Conservation (phyloP, 1,140 invertebrate genomes). For the Belonocnema kinseyi region DNA sequence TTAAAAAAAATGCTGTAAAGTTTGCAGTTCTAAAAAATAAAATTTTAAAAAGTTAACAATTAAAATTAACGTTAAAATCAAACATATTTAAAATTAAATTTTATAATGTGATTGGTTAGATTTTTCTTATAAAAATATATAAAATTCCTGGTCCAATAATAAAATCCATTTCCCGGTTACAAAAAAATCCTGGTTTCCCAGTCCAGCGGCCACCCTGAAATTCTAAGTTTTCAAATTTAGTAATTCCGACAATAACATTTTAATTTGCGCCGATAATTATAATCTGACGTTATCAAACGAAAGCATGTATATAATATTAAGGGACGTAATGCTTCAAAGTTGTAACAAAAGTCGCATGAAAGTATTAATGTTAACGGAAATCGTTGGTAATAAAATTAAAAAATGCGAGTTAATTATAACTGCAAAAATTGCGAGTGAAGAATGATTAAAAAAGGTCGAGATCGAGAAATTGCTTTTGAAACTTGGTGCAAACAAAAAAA, state of each 20-base stretch:
- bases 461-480: conserved; percentile 67
- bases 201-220: no score
- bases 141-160: no score
- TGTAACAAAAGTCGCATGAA: conserved; percentile 13
- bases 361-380: conserved; percentile 22
- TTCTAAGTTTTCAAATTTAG: background rate
- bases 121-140: no score
- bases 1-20: no score
- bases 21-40: no score
- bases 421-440: background rate
- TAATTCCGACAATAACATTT: conserved; percentile 1
- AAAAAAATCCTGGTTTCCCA: no score
- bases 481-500: conserved; percentile 57
- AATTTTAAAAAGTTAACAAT: no score
- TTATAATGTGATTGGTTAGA: no score
- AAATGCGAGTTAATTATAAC: background rate
- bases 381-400: background rate
- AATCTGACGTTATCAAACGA: conserved; percentile 5
- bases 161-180: no score
- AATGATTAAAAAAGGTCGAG: conserved; percentile 36
- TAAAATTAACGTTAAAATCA: no score
- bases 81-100: no score
- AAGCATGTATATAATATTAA: conserved; percentile 4
- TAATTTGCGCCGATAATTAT: background rate
- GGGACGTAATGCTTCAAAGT: conserved; percentile 13